Percentiles rank a stretch among this genome's conserved stretches.
Conservation (phyloP, 2,888 invertebrate species). For the Andrena dorsata region DNA sequence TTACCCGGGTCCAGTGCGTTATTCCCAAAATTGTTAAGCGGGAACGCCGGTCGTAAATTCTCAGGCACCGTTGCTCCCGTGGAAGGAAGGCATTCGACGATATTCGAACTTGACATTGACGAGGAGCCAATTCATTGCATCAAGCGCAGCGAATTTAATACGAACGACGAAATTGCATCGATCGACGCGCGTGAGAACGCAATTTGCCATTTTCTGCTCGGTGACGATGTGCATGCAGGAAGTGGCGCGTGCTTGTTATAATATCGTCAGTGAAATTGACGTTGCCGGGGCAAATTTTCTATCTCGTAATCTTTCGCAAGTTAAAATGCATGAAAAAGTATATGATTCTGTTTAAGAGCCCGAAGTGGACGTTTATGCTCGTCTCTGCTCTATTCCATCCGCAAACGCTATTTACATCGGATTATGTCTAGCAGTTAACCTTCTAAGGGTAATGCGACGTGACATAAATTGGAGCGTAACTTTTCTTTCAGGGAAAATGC, state of each 20-base stretch:
- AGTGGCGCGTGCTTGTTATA: background rate
- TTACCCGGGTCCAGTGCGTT: constrained; percentile 14
- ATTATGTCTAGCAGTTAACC: constrained; percentile 8
- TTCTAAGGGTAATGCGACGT: background rate
- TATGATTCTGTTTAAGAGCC: too few species aligned
- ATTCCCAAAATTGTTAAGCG: constrained; percentile 30
- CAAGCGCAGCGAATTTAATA: constrained; percentile 20
- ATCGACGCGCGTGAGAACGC: background rate
- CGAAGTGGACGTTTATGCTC: background rate
- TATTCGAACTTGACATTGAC: constrained; percentile 41
- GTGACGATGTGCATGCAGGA: background rate
- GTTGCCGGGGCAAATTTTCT: background rate
- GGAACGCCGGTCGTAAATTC: constrained; percentile 26
- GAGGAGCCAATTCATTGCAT: constrained; percentile 40
- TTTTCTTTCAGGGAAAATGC: constrained; percentile 90
- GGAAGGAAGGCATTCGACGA: constrained; percentile 14
- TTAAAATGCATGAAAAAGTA: background rate
- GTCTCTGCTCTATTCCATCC: too few species aligned
- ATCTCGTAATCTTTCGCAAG: background rate
- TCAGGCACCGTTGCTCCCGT: constrained; percentile 23
- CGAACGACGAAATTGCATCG: background rate
- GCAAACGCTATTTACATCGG: too few species aligned
- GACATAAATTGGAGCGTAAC: background rate
- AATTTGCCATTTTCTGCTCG: background rate
- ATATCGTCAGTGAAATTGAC: background rate